Percentiles rank a stretch among this genome's conserved stretches.
phyloP scores from a whole-genome alignment of 2,797 vertebrate species.

The Cirrhinus mrigala region DNA sequence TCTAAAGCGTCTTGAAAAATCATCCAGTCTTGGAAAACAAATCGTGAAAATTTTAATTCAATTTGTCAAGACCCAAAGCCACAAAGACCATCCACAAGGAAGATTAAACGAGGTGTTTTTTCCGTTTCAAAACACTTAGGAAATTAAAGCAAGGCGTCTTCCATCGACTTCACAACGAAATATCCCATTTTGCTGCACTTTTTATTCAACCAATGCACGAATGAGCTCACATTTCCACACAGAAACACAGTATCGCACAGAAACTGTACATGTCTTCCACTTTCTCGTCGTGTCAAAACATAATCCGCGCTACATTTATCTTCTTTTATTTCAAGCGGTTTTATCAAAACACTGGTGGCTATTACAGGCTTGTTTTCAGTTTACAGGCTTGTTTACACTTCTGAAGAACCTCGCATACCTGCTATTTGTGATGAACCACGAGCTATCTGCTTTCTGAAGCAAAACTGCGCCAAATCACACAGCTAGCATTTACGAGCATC shows the following conservation, averaged over 20 bases:
- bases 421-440: not conserved
- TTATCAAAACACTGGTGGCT: not conserved
- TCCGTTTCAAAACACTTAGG: not conserved
- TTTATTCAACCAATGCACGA: not conserved
- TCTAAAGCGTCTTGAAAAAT: too few relatives aligned
- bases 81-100: not conserved
- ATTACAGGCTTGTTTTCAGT: not conserved
- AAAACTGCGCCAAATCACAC: not conserved
- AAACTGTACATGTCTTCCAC: not conserved
- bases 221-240: not conserved
- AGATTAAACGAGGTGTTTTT: not conserved
- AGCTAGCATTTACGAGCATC: not conserved
- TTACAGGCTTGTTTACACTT: not conserved
- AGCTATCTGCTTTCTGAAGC: not conserved
- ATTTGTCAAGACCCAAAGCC: not conserved
- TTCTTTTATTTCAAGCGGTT: not conserved
- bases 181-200: not conserved
- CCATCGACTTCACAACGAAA: not conserved
- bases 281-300: not conserved
- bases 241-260: too few relatives aligned
- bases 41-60: not conserved
- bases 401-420: too few relatives aligned
- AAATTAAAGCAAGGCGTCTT: not conserved
- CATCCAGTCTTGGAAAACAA: not conserved
- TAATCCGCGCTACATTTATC: not conserved